Evolutionary conservation across 2,797 vertebrate genomes (phyloP).

Genomic region (Mycteria americana): DNA sequence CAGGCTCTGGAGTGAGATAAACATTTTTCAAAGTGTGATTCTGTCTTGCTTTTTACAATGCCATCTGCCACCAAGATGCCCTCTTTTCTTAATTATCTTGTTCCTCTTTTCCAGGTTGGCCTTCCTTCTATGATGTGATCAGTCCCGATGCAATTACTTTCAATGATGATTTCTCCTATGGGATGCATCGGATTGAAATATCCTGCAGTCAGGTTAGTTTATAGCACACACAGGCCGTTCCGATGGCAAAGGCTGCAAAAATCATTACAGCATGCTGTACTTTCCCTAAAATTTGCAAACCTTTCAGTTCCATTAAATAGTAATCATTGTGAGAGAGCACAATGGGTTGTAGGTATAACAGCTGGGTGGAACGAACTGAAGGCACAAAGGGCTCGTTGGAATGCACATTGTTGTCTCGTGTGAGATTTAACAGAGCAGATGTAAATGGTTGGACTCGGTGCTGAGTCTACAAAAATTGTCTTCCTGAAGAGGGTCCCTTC

Average conservation of each 20-base stretch:
- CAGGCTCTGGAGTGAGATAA: neutral
- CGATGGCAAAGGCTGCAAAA: conserved; percentile 33
- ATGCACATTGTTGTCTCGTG: neutral
- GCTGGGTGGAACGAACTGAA: neutral
- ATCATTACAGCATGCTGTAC: neutral
- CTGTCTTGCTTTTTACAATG: neutral
- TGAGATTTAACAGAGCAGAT: conserved; percentile 52
- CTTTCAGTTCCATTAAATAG: conserved; percentile 23
- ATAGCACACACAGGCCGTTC: conserved; percentile 1
- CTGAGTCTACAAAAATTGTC: conserved; percentile 24
- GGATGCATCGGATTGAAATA: conserved; percentile 92
- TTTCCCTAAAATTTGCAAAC: neutral
- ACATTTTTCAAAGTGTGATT: neutral
- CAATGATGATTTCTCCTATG: conserved; percentile 89
- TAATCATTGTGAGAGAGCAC: conserved; percentile 21
- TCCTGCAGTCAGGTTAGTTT: conserved; percentile 90
- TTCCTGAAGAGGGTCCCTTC: conserved; percentile 29
- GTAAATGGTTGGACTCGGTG: neutral
- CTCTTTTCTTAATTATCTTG: neutral
- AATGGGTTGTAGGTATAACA: neutral
- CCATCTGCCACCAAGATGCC: neutral
- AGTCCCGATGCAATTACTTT: conserved; percentile 79
- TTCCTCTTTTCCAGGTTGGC: conserved; percentile 85
- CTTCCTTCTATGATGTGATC: conserved; percentile 90
- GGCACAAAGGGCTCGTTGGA: conserved; percentile 31